phyloP scores from a whole-genome alignment of 2,888 invertebrate species.

The Steinernema carpocapsae region DNA sequence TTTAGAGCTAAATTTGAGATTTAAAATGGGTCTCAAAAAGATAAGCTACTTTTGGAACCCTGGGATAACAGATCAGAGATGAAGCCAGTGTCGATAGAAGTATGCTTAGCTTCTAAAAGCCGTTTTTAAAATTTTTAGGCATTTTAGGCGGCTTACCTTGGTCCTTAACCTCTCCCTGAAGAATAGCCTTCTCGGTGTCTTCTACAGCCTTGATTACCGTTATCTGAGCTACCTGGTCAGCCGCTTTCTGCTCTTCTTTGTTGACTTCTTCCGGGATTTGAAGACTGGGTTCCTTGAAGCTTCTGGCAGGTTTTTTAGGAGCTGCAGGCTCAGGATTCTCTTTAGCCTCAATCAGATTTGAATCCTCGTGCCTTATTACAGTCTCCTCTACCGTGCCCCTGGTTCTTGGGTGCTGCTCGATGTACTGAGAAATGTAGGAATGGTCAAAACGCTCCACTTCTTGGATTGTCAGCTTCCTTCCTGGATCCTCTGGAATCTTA shows the following conservation, averaged over 20 bases:
- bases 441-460: not conserved
- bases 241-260: not conserved
- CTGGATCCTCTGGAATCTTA: not conserved
- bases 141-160: too few relatives aligned
- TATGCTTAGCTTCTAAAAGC: too few relatives aligned
- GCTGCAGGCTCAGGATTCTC: not conserved
- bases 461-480: not conserved
- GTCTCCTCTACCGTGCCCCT: not conserved
- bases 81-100: too few relatives aligned
- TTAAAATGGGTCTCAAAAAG: too few relatives aligned
- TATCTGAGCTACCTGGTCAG: not conserved
- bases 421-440: not conserved
- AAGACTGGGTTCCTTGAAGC: not conserved
- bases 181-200: not conserved
- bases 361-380: not conserved
- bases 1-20: too few relatives aligned
- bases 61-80: too few relatives aligned
- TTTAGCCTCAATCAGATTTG: not conserved
- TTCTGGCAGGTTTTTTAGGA: conserved; percentile 4
- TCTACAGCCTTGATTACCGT: not conserved
- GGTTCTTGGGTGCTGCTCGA: not conserved
- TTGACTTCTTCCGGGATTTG: not conserved
- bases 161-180: too few relatives aligned
- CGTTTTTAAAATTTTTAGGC: too few relatives aligned
- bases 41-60: too few relatives aligned